Conservation (phyloP, 2,113 vertebrate species). For the Urocynchramus pylzowi region DNA sequence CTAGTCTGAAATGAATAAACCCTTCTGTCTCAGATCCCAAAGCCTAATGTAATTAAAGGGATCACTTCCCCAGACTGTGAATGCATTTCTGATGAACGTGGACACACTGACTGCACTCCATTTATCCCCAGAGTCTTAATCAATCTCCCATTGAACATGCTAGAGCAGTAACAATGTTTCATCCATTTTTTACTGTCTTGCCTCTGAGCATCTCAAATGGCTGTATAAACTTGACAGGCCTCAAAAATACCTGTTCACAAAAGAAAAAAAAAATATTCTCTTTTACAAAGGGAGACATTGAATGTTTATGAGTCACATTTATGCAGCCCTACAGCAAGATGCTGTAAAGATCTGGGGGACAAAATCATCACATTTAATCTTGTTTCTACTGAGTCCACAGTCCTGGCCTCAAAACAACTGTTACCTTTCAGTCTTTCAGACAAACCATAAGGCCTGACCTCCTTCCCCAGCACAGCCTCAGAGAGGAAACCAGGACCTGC, state of each 20-base stretch:
- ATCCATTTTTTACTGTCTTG: neutral
- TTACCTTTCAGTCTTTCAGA: neutral
- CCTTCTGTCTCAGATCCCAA: constrained; percentile 12
- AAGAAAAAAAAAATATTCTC: neutral
- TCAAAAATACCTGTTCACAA: neutral
- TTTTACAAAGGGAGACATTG: neutral
- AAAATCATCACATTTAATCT: neutral
- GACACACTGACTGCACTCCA: constrained; percentile 8
- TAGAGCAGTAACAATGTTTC: neutral
- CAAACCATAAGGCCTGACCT: neutral
- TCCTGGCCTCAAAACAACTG: neutral
- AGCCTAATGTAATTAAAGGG: constrained; percentile 29
- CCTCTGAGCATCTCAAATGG: neutral
- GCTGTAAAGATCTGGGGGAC: neutral
- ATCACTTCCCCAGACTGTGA: neutral
- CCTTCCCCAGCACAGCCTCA: neutral
- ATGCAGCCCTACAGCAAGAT: neutral
- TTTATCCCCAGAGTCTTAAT: constrained; percentile 10
- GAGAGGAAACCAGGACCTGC: neutral
- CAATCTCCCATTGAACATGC: neutral
- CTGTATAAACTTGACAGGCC: neutral
- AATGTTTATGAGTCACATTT: neutral
- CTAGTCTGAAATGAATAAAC: constrained; percentile 24
- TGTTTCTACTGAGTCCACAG: neutral
- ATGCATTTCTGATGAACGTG: neutral